Base-by-base conservation (phyloP, 2,888 invertebrate species). In the Caenorhabditis japonica region DNA sequence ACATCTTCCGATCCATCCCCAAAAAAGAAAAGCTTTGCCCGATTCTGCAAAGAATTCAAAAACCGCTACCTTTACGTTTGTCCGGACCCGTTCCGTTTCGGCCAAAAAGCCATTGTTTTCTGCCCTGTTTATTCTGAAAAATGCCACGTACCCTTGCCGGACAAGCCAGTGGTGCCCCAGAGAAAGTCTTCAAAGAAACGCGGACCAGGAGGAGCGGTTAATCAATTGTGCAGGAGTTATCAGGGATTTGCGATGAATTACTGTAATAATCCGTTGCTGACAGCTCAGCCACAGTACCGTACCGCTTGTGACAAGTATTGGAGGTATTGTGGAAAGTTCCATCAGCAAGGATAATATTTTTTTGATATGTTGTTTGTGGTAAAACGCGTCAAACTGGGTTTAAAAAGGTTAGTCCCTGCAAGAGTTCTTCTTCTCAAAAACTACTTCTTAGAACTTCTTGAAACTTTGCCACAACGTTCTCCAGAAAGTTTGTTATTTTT, bases 1-100 rank as follows among this genome's bases (percentile, higher is more conserved):
- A 7, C 21, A 10, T 43, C 43, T 3, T 13, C 25, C 8, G 13
- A 44, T n/a, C 17, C 4, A 17, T 21, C 5, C 38, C 70, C 55
- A 17, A 76, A 75, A 58, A 73, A 75, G 41, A 70, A 52, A 17
- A 75, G 76, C 33, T 79, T 80, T 69, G 49, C 78, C 0, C 52
- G 68, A 39, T 85, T 85, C 68, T 85, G 85, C 62, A 75, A 73
- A 34, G 80, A 83, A 38, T 85, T 84, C 77, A 85, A 85, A 47
- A 85, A 84, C 39, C 80, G 84, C 1, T 85, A 84, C 60, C 80
- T 83, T 17, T 85, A 83, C 59, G 84, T 85, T 13, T 85, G 85
- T 46, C 85, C 85, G 12, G 84, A 84, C 64, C 84, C 84, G 8
- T 81, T 83, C 69, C 51, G 83, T 1, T 82, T 79, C 36, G 80